Evolutionary conservation across 1,140 invertebrate genomes (phyloP).

Genomic region (Plectus sambesii): DNA sequence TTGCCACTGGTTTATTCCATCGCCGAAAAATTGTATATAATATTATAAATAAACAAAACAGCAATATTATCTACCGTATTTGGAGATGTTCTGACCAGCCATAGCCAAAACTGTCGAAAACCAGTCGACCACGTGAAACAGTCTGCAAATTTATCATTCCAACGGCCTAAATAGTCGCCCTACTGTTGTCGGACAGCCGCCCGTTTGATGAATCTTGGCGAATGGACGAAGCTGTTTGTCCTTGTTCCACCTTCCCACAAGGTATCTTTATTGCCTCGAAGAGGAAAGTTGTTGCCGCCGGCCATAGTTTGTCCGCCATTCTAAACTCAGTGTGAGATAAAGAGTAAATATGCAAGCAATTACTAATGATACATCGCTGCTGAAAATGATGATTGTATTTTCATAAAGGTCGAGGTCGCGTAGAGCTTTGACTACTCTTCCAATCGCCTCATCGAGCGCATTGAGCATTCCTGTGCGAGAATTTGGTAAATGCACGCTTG

Average conservation of each 20-base stretch:
- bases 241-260: slow-evolving; percentile 51
- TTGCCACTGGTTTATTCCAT: slow-evolving; percentile 41
- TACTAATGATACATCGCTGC: no score
- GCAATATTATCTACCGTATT: slow-evolving; percentile 24
- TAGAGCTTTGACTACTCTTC: no score
- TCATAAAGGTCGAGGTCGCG: no score
- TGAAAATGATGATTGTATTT: no score
- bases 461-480: no score
- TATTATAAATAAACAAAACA: background rate
- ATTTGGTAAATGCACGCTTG: no score
- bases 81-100: slow-evolving; percentile 19
- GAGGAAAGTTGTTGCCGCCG: slow-evolving; percentile 50
- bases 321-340: no score
- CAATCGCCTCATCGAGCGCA: no score
- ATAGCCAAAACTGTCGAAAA: slow-evolving; percentile 34
- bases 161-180: slow-evolving; percentile 7
- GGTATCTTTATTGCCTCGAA: slow-evolving; percentile 49
- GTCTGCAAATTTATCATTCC: slow-evolving; percentile 19
- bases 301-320: slow-evolving; percentile 47
- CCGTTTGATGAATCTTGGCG: slow-evolving; percentile 25
- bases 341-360: no score
- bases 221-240: slow-evolving; percentile 38
- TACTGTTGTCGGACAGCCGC: slow-evolving; percentile 27
- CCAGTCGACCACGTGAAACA: slow-evolving; percentile 43
- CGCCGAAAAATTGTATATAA: slow-evolving; percentile 20